These are phyloP conservation scores for Panagrolaimus sp. DNA, from an alignment of 1,140 invertebrate species.

Conservation along the genomic window DNA sequence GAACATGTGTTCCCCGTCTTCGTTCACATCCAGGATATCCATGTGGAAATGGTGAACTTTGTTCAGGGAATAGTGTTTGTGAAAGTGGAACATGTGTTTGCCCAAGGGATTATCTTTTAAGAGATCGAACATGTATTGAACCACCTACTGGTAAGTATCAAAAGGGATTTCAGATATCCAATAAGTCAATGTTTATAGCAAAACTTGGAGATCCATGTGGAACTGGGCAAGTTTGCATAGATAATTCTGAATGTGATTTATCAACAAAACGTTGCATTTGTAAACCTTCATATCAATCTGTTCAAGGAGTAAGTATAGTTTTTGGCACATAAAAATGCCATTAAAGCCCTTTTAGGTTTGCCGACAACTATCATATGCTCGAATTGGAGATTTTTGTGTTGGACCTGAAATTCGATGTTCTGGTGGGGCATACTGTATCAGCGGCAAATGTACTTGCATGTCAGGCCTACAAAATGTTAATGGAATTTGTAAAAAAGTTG, in stretches of 20 bases:
- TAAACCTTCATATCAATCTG: background rate
- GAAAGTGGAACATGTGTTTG: conserved; percentile 19
- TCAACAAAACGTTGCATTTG: background rate
- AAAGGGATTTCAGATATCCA: background rate
- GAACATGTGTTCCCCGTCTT: conserved; percentile 27
- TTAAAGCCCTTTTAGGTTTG: background rate
- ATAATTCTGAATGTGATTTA: conserved; percentile 5
- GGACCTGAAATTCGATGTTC: background rate
- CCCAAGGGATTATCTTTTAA: background rate
- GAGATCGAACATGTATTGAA: background rate
- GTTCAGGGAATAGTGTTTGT: conserved; percentile 23
- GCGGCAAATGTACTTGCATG: conserved; percentile 17
- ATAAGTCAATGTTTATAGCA: background rate
- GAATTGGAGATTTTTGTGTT: background rate
- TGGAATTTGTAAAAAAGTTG: background rate
- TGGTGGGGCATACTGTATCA: conserved; percentile 20
- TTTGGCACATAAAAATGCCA: background rate
- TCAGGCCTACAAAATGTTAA: background rate
- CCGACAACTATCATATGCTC: background rate
- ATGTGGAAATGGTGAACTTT: conserved; percentile 33
- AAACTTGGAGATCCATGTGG: conserved; percentile 7
- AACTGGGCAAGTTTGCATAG: background rate
- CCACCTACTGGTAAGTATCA: background rate
- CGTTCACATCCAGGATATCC: conserved; percentile 34
- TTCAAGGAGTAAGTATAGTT: background rate